phyloP scores from a whole-genome alignment of 2,113 vertebrate species.

The Albula goreensis region DNA sequence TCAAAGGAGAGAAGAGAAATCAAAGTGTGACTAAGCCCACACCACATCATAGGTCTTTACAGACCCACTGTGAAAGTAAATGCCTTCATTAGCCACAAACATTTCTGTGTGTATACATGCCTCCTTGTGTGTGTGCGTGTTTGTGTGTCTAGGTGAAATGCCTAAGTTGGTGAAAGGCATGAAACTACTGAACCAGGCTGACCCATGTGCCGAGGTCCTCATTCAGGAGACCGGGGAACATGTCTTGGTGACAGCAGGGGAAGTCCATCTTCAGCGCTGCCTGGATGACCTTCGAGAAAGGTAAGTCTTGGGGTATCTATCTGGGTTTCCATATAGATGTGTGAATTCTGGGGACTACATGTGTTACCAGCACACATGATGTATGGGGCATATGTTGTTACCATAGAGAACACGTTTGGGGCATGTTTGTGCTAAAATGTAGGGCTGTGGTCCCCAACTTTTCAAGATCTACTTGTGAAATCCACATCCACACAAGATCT shows the following conservation, averaged over 20 bases:
- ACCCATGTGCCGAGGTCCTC: constrained; percentile 90
- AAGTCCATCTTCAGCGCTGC: constrained; percentile 95
- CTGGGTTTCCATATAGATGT: not conserved
- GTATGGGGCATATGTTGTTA: not conserved
- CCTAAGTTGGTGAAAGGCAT: constrained; percentile 90
- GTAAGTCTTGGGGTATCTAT: constrained; percentile 53
- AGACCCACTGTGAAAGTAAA: not conserved
- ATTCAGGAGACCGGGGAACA: constrained; percentile 97
- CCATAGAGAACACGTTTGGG: no score
- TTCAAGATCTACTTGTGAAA: no score
- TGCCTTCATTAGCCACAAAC: constrained; percentile 6
- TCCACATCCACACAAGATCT: no score
- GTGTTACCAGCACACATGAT: no score
- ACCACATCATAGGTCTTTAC: not conserved
- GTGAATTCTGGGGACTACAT: not conserved
- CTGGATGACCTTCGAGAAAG: constrained; percentile 90
- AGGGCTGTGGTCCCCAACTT: no score
- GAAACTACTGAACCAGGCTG: constrained; percentile 94
- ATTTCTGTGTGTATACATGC: not conserved
- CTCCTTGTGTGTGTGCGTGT: constrained; percentile 11
- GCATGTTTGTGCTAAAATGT: no score
- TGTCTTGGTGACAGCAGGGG: constrained; percentile 91
- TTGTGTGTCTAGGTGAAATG: constrained; percentile 82
- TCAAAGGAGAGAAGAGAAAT: constrained; percentile 8
- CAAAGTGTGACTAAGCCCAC: not conserved